phyloP scores from a whole-genome alignment of 1,140 invertebrate genomes.

The Dreissena polymorpha region DNA sequence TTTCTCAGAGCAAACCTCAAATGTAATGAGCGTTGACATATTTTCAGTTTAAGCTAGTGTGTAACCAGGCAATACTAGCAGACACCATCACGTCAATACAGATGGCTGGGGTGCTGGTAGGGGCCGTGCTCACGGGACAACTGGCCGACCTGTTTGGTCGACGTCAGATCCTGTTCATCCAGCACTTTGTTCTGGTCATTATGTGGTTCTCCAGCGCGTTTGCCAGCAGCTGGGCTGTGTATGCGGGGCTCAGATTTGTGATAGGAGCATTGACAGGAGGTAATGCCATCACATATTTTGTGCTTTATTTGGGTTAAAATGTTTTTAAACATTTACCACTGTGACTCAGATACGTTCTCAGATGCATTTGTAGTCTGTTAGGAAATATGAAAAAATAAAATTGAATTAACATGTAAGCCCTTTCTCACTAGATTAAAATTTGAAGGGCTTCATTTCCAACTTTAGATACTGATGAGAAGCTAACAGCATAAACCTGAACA shows the following conservation, averaged over 20 bases:
- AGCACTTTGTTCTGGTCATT: conserved; percentile 63
- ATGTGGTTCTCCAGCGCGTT: conserved; percentile 66
- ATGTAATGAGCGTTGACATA: too few species aligned
- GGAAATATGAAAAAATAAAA: too few species aligned
- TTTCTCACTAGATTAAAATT: too few species aligned
- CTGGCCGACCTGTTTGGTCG: conserved; percentile 70
- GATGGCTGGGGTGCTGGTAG: conserved; percentile 70
- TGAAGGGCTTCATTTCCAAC: too few species aligned
- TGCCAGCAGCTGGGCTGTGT: conserved; percentile 66
- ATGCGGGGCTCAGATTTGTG: conserved; percentile 65
- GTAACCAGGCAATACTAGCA: conserved; percentile 58
- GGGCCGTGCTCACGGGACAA: conserved; percentile 69
- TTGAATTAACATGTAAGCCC: too few species aligned
- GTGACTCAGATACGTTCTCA: too few species aligned
- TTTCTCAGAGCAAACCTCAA: too few species aligned
- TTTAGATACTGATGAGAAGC: too few species aligned
- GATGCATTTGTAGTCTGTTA: too few species aligned
- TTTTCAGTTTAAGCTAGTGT: conserved; percentile 66
- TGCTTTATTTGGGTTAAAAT: too few species aligned
- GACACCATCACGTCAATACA: conserved; percentile 69
- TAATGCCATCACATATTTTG: conserved; percentile 4
- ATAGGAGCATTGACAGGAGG: conserved; percentile 68
- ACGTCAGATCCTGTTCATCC: conserved; percentile 65
- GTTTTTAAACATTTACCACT: too few species aligned
- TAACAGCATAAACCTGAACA: too few species aligned